Evolutionary conservation across 2,113 vertebrate genomes (phyloP).

Genomic region (Lepisosteus oculatus): DNA sequence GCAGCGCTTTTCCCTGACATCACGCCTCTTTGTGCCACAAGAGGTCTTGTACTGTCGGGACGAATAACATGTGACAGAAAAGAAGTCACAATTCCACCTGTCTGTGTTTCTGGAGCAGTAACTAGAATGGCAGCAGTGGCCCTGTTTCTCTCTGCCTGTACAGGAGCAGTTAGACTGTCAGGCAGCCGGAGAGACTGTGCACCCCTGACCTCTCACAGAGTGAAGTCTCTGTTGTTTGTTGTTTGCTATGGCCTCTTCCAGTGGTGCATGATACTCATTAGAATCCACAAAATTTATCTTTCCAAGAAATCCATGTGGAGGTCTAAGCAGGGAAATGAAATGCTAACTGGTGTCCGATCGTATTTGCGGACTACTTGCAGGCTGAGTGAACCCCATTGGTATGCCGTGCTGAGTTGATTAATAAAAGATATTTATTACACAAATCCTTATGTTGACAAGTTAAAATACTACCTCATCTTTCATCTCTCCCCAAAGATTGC

Average conservation of each 20-base stretch:
- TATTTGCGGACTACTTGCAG: conserved; percentile 20
- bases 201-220: too few species aligned
- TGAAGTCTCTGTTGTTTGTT: too few species aligned
- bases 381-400: conserved; percentile 41
- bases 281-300: conserved; percentile 9
- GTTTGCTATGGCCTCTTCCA: background rate
- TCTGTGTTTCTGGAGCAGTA: too few species aligned
- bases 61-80: too few species aligned
- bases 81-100: too few species aligned
- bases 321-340: conserved; percentile 5
- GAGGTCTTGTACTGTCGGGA: too few species aligned
- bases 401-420: conserved; percentile 69
- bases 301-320: background rate
- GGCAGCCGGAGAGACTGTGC: too few species aligned
- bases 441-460: conserved; percentile 73
- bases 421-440: conserved; percentile 79
- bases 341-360: conserved; percentile 26
- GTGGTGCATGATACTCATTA: conserved; percentile 7
- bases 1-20: too few species aligned
- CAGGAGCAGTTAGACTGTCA: too few species aligned
- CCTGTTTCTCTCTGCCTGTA: too few species aligned
- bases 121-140: too few species aligned
- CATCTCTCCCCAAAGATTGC: conserved; percentile 78
- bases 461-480: conserved; percentile 76
- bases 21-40: too few species aligned